phyloP scores from a whole-genome alignment of 2,113 vertebrate genomes.

The Thunnus thynnus region DNA sequence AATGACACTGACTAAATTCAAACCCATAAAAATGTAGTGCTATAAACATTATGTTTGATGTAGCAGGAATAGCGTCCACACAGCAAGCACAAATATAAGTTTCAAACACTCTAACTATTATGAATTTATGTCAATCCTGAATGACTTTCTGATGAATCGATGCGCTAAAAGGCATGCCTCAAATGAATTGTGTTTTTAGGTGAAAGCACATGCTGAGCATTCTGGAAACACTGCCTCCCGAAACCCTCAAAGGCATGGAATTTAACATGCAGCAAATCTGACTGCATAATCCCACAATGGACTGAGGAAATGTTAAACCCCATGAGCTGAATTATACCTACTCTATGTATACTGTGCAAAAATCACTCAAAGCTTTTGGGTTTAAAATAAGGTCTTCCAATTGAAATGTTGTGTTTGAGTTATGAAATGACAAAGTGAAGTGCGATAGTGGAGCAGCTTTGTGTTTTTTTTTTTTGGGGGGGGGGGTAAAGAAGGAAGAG shows the following conservation, averaged over 20 bases:
- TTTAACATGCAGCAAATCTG: conserved; percentile 62
- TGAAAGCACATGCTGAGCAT: conserved; percentile 42
- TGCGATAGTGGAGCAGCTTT: neutral
- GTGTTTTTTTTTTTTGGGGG: neutral
- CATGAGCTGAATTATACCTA: conserved; percentile 60
- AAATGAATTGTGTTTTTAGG: conserved; percentile 33
- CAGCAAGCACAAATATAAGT: conserved; percentile 21
- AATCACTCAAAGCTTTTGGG: conserved; percentile 29
- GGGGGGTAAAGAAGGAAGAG: conserved; percentile 11
- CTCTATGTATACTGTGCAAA: conserved; percentile 38
- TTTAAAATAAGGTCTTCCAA: conserved; percentile 31
- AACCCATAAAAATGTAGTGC: conserved; percentile 17
- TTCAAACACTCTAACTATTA: neutral
- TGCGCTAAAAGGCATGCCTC: neutral
- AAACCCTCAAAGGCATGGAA: conserved; percentile 53
- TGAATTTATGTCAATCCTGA: conserved; percentile 11
- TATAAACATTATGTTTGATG: conserved; percentile 35
- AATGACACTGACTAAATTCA: conserved; percentile 3
- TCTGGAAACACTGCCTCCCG: conserved; percentile 51
- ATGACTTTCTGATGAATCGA: conserved; percentile 42
- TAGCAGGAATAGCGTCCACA: conserved; percentile 2
- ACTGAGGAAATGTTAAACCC: conserved; percentile 49
- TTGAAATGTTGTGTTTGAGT: conserved; percentile 22
- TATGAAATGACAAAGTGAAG: neutral
- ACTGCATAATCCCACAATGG: conserved; percentile 66